These are phyloP conservation scores for Papio anubis DNA, from an alignment of 2,113 vertebrate species.

Conservation along the genomic window DNA sequence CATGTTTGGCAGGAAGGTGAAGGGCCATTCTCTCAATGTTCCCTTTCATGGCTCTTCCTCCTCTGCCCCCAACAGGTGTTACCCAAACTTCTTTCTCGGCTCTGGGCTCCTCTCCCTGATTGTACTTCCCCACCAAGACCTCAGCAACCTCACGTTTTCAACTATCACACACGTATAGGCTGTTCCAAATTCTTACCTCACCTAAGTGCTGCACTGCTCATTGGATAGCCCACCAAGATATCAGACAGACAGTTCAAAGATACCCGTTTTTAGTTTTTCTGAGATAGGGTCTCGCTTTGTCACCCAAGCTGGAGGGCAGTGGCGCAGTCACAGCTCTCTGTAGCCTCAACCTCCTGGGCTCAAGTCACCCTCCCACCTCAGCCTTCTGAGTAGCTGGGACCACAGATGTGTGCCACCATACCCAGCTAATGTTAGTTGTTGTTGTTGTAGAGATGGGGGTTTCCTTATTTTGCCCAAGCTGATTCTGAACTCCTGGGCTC, in stretches of 20 bases:
- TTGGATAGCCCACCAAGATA: background rate
- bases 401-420: background rate
- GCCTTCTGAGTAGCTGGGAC: background rate
- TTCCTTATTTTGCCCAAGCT: background rate
- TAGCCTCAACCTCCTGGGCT: background rate
- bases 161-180: background rate
- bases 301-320: background rate
- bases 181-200: slow-evolving; percentile 69
- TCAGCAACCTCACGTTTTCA: background rate
- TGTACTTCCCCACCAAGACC: background rate
- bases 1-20: background rate
- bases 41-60: background rate
- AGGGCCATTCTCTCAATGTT: background rate
- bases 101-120: background rate
- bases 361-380: background rate
- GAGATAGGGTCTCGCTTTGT: background rate
- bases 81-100: background rate
- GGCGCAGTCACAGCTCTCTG: background rate
- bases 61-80: background rate
- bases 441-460: background rate
- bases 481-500: background rate
- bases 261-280: background rate
- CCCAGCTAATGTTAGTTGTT: background rate
- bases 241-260: background rate
- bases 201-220: background rate